A percentile compares a stretch with the other conserved stretches of the same genome.
Conservation (phyloP, 2,113 vertebrate species). For the Tachysurus fulvidraco region DNA sequence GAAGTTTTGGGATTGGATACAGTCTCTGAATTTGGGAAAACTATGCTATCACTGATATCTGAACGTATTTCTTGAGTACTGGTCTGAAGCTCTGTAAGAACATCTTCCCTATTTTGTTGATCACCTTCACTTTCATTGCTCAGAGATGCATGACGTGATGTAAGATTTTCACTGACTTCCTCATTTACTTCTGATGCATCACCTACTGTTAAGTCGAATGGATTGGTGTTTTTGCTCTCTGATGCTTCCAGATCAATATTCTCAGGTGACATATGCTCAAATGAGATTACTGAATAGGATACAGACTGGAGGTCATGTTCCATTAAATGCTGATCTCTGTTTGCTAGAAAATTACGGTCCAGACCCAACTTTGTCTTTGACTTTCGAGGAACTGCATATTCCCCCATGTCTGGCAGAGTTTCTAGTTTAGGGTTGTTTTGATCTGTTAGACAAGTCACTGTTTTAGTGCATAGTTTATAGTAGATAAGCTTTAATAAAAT, state of each 20-base stretch:
- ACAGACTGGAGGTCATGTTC: background rate
- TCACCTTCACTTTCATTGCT: too few relatives aligned
- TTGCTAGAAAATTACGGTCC: background rate
- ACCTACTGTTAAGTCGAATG: background rate
- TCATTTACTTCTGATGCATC: background rate
- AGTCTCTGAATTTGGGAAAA: background rate
- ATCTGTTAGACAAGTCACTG: background rate
- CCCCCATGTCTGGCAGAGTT: background rate
- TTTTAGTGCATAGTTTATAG: background rate
- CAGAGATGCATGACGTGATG: too few relatives aligned
- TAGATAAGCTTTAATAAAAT: background rate
- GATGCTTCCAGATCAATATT: background rate
- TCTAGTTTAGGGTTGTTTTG: background rate
- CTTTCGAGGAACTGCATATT: background rate
- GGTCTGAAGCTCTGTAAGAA: too few relatives aligned
- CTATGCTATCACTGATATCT: too few relatives aligned
- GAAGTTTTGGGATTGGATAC: background rate
- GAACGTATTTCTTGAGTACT: too few relatives aligned
- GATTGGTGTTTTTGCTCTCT: background rate
- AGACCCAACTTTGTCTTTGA: background rate
- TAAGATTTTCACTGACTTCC: too few relatives aligned
- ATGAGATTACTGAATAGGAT: background rate
- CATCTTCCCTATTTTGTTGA: too few relatives aligned
- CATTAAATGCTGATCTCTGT: background rate
- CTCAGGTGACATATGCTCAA: background rate